phyloP scores from a whole-genome alignment of 1,140 invertebrate genomes.

The Archegozetes longisetosus region DNA sequence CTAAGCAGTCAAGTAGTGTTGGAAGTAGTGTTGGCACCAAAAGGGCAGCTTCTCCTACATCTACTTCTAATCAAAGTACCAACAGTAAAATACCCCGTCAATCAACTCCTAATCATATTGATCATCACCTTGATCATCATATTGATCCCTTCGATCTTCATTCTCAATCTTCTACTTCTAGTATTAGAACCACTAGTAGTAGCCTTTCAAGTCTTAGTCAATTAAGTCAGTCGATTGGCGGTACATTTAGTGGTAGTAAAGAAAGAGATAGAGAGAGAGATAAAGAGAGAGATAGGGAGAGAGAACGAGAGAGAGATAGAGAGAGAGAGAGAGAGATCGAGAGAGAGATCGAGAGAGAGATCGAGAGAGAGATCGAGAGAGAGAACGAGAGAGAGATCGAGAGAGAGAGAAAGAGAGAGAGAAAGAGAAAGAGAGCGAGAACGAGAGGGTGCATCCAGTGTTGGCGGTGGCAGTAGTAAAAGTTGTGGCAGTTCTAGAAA shows the following conservation, averaged over 20 bases:
- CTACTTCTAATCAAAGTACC: background rate
- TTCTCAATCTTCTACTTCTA: no score
- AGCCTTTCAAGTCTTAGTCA: conserved; percentile 16
- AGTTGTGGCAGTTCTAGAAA: background rate
- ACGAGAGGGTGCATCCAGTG: background rate
- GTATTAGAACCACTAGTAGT: background rate
- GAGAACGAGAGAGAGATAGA: no score
- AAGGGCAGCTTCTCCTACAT: background rate
- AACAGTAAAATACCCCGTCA: background rate
- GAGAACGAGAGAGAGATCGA: no score
- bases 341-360: no score
- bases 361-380: no score
- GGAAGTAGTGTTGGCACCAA: background rate
- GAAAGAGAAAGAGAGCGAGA: no score
- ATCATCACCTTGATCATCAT: background rate
- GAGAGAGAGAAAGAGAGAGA: no score
- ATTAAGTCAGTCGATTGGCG: conserved; percentile 14
- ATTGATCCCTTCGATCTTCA: background rate
- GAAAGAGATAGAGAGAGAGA: no score
- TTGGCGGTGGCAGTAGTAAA: background rate
- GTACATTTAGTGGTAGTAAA: background rate
- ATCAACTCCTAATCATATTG: background rate
- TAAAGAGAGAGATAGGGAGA: no score
- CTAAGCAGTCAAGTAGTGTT: no score
- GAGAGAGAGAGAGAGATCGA: no score